A percentile compares a stretch with the other conserved stretches of the same genome.
phyloP scores from a whole-genome alignment of 2,113 vertebrate species.

The Scophthalmus maximus region DNA sequence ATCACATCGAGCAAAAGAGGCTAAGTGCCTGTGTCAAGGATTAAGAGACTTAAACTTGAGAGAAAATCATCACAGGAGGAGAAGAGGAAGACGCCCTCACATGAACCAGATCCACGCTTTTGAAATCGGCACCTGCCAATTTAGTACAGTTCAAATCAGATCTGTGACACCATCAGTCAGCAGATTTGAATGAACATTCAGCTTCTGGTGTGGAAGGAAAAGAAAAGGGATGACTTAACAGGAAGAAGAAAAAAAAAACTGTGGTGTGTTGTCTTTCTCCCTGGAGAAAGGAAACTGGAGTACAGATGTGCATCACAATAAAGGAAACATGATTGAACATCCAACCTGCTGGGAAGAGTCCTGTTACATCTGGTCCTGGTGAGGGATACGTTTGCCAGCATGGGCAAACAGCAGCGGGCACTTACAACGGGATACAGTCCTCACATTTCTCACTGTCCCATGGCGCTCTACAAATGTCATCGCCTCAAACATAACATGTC shows the following conservation, averaged over 20 bases:
- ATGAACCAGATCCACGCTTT: background rate
- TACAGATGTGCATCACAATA: slow-evolving; percentile 47
- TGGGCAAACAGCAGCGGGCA: slow-evolving; percentile 21
- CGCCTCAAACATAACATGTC: slow-evolving; percentile 16
- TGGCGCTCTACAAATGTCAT: slow-evolving; percentile 55
- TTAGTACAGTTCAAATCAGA: background rate
- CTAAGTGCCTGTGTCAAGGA: background rate
- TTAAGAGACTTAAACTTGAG: too few species aligned
- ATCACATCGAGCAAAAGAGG: background rate
- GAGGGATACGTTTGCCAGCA: slow-evolving; percentile 28
- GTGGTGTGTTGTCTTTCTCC: slow-evolving; percentile 2
- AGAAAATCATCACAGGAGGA: too few species aligned
- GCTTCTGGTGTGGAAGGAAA: background rate
- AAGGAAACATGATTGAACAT: slow-evolving; percentile 45
- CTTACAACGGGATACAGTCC: slow-evolving; percentile 26
- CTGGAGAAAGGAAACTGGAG: background rate
- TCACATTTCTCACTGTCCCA: slow-evolving; percentile 24
- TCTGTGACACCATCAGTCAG: background rate
- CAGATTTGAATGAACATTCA: background rate
- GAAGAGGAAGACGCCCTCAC: background rate
- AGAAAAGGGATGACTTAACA: background rate
- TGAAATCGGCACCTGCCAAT: slow-evolving; percentile 14
- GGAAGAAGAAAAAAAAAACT: slow-evolving; percentile 5
- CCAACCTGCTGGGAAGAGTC: slow-evolving; percentile 44
- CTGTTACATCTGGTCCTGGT: slow-evolving; percentile 39